Conservation (phyloP, 2,888 invertebrate species). For the Glomeris marginata region DNA sequence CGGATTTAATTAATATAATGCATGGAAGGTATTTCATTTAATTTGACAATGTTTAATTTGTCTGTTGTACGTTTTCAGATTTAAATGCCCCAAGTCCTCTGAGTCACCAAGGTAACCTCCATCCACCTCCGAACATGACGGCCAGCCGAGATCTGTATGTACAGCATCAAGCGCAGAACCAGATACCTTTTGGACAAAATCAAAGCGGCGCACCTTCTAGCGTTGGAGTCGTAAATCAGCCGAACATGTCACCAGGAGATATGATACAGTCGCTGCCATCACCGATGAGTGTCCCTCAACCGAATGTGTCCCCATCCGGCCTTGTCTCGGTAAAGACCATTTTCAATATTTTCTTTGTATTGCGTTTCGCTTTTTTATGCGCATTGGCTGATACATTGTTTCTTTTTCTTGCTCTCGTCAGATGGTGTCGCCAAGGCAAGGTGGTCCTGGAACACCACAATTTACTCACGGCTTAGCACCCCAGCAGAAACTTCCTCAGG, state of each 20-base stretch:
- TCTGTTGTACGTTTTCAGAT: no score
- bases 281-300: slow-evolving; percentile 4
- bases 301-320: slow-evolving; percentile 4
- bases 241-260: no score
- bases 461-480: slow-evolving; percentile 5
- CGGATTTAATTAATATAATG: no score
- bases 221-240: no score
- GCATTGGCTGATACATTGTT: background rate
- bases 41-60: no score
- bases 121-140: background rate
- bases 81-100: no score
- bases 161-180: slow-evolving; percentile 3
- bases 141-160: slow-evolving; percentile 6
- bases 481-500: slow-evolving; percentile 7
- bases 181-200: slow-evolving; percentile 7
- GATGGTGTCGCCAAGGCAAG: slow-evolving; percentile 6
- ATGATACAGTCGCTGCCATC: background rate
- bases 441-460: slow-evolving; percentile 6
- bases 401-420: background rate
- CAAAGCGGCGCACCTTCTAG: background rate
- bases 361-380: background rate
- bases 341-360: background rate
- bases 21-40: no score
- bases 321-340: slow-evolving; percentile 1
- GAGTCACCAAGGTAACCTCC: background rate